These are phyloP conservation scores for Allobates femoralis DNA, from an alignment of 2,797 vertebrate species.

Conservation along the genomic window DNA sequence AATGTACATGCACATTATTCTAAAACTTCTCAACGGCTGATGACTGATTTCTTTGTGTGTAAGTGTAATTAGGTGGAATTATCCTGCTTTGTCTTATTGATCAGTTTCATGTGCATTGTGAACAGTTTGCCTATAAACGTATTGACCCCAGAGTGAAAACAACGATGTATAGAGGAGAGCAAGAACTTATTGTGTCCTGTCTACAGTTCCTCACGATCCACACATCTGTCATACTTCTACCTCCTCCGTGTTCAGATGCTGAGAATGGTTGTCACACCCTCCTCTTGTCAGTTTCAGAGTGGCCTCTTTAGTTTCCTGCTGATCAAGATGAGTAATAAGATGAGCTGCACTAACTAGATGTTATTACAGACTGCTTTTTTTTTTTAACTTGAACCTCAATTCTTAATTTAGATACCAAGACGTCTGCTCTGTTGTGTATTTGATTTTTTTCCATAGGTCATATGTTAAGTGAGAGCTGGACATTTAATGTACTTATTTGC, in stretches of 20 bases:
- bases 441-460: not conserved
- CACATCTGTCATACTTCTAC: not conserved
- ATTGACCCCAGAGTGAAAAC: not conserved
- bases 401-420: not conserved
- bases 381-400: not conserved
- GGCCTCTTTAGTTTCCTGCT: constrained; percentile 35
- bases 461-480: not conserved
- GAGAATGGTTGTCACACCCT: constrained; percentile 35
- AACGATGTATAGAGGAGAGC: not conserved
- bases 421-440: not conserved
- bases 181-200: not conserved
- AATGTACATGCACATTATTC: not conserved
- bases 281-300: constrained; percentile 28
- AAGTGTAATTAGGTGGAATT: not conserved
- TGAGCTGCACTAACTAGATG: not conserved
- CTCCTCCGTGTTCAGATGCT: constrained; percentile 12
- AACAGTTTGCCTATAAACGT: not conserved
- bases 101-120: not conserved
- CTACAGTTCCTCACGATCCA: not conserved
- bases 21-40: not conserved
- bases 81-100: not conserved
- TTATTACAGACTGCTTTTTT: not conserved
- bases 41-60: not conserved
- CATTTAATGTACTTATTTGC: not conserved
- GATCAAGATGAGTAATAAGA: constrained; percentile 44